These are phyloP conservation scores for Hippocampus guttulatus DNA, from an alignment of 2,113 vertebrate genomes.

Conservation along the genomic window DNA sequence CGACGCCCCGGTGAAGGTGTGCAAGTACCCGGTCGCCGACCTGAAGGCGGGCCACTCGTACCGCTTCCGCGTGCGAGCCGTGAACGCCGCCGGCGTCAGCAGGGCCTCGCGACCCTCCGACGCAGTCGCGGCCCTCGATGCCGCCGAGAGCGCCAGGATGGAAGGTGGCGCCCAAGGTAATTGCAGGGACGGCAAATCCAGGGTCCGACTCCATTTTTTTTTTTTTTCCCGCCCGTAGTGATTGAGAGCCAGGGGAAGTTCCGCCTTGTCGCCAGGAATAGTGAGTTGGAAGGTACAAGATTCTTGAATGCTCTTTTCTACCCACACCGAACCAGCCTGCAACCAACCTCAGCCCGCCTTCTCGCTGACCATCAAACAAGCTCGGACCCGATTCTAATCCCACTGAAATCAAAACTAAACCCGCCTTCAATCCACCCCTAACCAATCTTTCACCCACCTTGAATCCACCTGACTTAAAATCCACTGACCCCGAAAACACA, in stretches of 20 bases:
- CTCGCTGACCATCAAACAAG: background rate
- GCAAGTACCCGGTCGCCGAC: slow-evolving; percentile 88
- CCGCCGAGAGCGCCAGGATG: slow-evolving; percentile 75
- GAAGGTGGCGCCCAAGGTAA: slow-evolving; percentile 80
- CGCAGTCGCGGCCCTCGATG: slow-evolving; percentile 81
- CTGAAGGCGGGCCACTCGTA: slow-evolving; percentile 81
- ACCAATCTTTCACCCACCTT: background rate
- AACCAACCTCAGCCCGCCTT: background rate
- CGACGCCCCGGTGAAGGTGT: slow-evolving; percentile 84
- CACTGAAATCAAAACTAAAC: background rate
- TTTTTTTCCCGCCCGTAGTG: slow-evolving; percentile 70
- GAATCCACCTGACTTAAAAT: background rate
- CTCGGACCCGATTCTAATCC: background rate
- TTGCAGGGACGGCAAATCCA: background rate
- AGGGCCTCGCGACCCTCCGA: slow-evolving; percentile 84
- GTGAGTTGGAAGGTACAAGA: slow-evolving; percentile 86
- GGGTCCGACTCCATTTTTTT: background rate
- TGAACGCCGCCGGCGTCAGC: slow-evolving; percentile 87
- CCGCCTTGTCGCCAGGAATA: slow-evolving; percentile 79
- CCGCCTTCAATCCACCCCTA: background rate
- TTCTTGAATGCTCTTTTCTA: background rate
- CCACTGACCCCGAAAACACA: background rate
- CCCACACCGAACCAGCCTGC: background rate
- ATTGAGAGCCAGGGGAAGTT: slow-evolving; percentile 80
- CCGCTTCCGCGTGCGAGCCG: slow-evolving; percentile 84